Conservation (phyloP, 2,797 vertebrate species). For the Prionace glauca region DNA sequence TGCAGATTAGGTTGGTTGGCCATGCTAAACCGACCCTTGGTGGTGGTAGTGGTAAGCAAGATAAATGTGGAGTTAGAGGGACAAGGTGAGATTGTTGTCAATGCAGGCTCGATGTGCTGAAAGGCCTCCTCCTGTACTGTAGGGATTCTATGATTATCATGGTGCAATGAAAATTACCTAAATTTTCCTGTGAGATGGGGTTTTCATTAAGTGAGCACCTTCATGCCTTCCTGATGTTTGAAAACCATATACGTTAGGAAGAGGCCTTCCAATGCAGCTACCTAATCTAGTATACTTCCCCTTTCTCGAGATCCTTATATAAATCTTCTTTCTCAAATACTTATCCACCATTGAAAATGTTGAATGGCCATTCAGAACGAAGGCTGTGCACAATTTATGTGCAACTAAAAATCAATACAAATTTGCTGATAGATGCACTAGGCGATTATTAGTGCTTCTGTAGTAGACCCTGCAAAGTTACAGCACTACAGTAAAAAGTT, state of each 20-base stretch:
- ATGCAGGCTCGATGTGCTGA: too few species aligned
- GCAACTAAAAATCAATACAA: conserved; percentile 2
- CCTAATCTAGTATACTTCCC: neutral
- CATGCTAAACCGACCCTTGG: too few species aligned
- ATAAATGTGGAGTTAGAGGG: too few species aligned
- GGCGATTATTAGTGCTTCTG: neutral
- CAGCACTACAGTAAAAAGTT: neutral
- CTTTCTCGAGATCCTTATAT: neutral
- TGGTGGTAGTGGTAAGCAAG: too few species aligned
- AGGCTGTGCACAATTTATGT: neutral
- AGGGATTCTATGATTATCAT: neutral
- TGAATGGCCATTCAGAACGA: neutral
- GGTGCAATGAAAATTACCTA: neutral
- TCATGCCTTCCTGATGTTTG: neutral
- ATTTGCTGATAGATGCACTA: neutral
- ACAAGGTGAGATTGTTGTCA: too few species aligned
- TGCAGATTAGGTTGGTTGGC: too few species aligned
- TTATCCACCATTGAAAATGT: neutral
- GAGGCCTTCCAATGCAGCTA: neutral
- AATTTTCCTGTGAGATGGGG: neutral
- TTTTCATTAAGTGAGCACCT: neutral
- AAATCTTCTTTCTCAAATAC: neutral
- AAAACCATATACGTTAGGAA: neutral
- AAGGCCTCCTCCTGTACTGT: too few species aligned
- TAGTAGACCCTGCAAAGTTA: neutral